These are phyloP conservation scores for Ibidorhyncha struthersii DNA, from an alignment of 2,113 vertebrate genomes.

Conservation along the genomic window DNA sequence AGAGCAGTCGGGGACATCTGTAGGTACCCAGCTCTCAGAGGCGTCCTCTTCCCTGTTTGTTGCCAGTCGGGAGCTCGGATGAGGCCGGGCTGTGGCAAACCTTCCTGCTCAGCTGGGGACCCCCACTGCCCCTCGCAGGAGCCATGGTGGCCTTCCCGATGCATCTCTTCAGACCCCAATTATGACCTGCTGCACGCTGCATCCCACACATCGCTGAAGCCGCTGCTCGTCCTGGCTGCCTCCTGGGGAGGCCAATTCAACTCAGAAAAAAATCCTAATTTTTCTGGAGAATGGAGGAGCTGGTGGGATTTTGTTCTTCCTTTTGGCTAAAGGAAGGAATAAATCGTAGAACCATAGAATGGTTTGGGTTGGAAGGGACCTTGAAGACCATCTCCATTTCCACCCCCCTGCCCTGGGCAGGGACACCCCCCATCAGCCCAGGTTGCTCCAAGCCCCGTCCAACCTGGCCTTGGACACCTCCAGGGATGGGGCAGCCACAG, in stretches of 20 bases:
- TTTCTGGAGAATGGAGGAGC: not conserved
- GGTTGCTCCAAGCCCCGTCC: not conserved
- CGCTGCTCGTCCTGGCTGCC: not conserved
- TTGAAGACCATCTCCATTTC: not conserved
- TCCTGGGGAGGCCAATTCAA: not conserved
- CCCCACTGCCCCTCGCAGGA: rapidly evolving
- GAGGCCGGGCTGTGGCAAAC: not conserved
- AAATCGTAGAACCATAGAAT: not conserved
- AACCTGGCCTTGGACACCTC: not conserved
- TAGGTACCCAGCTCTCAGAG: rapidly evolving
- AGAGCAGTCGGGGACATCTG: not conserved
- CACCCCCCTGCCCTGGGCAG: not conserved
- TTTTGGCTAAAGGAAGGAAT: not conserved
- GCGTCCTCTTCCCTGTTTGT: not conserved
- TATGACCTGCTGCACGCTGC: not conserved
- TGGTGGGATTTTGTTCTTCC: not conserved
- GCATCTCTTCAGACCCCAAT: not conserved
- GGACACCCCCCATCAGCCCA: not conserved
- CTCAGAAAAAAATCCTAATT: not conserved
- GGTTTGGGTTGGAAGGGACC: not conserved
- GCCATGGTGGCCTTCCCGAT: not conserved
- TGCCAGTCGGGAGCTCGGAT: not conserved
- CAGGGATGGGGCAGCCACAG: not conserved
- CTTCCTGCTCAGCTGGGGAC: not conserved
- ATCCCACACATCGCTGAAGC: not conserved